Conservation (phyloP, 2,888 invertebrate species). For the Aphelenchoides bicaudatus region DNA sequence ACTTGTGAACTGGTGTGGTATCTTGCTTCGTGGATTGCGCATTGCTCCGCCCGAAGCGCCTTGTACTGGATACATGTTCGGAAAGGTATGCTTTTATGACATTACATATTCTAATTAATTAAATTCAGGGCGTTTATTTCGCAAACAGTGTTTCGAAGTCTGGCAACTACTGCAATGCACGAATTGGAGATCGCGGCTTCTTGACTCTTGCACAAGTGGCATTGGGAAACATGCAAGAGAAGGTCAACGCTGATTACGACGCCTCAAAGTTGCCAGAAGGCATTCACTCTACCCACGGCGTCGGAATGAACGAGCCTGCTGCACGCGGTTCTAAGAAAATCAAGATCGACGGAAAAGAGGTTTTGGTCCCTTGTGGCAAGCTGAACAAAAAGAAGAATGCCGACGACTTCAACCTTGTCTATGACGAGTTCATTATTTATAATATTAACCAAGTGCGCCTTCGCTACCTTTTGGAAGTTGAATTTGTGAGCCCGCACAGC, state of each 20-base stretch:
- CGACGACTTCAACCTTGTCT: slow-evolving; percentile 60
- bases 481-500: no score
- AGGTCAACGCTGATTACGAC: slow-evolving; percentile 60
- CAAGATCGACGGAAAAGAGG: no score
- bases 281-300: slow-evolving; percentile 62
- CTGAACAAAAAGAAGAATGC: slow-evolving; percentile 49
- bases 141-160: no score
- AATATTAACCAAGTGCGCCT: slow-evolving; percentile 63
- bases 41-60: slow-evolving; percentile 98
- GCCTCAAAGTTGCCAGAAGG: slow-evolving; percentile 62
- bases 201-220: slow-evolving; percentile 84
- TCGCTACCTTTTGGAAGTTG: slow-evolving; percentile 63
- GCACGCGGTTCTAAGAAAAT: slow-evolving; percentile 19
- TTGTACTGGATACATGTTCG: slow-evolving; percentile 79
- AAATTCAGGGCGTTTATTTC: no score
- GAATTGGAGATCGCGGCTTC: slow-evolving; percentile 68
- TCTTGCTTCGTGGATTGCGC: slow-evolving; percentile 78
- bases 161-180: slow-evolving; percentile 49
- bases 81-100: no score
- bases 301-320: slow-evolving; percentile 62
- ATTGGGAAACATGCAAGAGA: slow-evolving; percentile 69
- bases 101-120: no score
- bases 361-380: slow-evolving; percentile 62
- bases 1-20: slow-evolving; percentile 78
- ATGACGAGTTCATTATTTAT: slow-evolving; percentile 66